Percentiles rank a stretch among this genome's conserved stretches.
These are phyloP conservation scores for Eueremaeus valkanovi DNA, from an alignment of 2,888 invertebrate species.

Conservation along the genomic window DNA sequence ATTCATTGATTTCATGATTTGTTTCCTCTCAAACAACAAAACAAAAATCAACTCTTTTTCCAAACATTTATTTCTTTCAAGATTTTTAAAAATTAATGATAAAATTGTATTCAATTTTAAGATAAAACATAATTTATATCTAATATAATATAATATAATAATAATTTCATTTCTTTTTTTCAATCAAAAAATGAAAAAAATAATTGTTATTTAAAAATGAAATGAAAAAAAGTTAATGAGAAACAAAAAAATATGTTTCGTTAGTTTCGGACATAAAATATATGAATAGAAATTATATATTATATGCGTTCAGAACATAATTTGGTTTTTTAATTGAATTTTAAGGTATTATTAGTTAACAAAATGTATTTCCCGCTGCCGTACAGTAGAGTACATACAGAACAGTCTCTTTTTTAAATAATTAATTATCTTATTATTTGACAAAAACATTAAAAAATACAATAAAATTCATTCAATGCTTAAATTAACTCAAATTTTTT, in stretches of 20 bases:
- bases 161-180: background rate
- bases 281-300: background rate
- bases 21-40: background rate
- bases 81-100: no score
- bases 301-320: background rate
- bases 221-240: no score
- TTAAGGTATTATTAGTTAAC: background rate
- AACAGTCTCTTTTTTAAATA: background rate
- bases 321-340: background rate
- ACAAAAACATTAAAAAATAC: background rate
- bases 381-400: background rate
- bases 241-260: no score
- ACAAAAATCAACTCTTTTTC: no score
- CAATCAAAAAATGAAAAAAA: no score
- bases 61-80: no score
- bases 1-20: background rate
- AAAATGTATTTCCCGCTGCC: conserved; percentile 7
- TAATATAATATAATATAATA: background rate
- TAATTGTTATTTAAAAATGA: no score
- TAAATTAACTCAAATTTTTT: background rate
- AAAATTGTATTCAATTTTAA: no score
- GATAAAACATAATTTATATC: no score
- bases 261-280: no score
- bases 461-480: background rate
- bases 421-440: background rate